Conservation (phyloP, 2,113 vertebrate species). For the Kobus ellipsiprymnus region DNA sequence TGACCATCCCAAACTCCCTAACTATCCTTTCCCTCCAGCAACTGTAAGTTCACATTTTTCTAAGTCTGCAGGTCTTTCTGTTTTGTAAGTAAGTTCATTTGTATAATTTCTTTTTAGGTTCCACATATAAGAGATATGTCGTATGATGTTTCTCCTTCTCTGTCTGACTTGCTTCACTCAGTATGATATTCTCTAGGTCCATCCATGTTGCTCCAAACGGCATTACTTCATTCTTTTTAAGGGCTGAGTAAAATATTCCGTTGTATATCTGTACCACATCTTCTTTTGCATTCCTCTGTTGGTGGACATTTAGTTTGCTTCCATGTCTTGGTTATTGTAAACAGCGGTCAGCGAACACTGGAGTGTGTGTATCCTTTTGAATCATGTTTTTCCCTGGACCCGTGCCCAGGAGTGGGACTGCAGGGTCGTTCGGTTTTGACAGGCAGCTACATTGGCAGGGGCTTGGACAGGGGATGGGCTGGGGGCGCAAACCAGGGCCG, state of each 20-base stretch:
- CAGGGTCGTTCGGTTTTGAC: neutral
- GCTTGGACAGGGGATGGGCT: constrained; percentile 36
- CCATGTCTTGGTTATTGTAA: neutral
- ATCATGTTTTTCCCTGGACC: neutral
- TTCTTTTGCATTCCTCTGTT: neutral
- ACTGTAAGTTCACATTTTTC: neutral
- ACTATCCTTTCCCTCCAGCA: neutral
- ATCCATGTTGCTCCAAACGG: neutral
- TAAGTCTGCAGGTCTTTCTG: neutral
- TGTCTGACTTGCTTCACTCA: neutral
- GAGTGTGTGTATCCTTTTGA: neutral
- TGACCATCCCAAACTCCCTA: neutral
- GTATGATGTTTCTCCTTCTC: neutral
- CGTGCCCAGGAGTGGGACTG: neutral
- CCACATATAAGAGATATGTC: neutral
- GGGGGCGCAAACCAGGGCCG: neutral
- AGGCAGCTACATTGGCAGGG: neutral
- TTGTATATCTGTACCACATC: neutral
- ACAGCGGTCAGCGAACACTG: neutral
- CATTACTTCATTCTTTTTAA: neutral
- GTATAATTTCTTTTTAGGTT: neutral
- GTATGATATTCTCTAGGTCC: neutral
- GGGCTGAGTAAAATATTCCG: neutral
- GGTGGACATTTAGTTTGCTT: neutral
- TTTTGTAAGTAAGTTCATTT: neutral